phyloP scores from a whole-genome alignment of 2,113 vertebrate genomes.

The Perognathus longimembris region DNA sequence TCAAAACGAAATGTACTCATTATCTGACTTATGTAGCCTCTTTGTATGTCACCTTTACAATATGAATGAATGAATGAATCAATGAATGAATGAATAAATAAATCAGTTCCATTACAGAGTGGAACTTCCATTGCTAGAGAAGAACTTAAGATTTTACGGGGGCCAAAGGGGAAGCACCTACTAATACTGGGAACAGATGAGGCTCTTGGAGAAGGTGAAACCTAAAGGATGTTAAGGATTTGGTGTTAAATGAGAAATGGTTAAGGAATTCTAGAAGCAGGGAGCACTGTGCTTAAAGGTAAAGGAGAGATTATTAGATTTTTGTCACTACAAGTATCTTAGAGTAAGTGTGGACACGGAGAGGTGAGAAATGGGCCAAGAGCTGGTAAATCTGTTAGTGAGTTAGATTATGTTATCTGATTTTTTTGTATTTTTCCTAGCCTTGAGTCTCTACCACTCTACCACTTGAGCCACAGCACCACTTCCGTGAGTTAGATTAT shows the following conservation, averaged over 20 bases:
- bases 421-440: too few species aligned
- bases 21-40: too few species aligned
- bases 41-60: too few species aligned
- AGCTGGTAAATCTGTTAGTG: neutral
- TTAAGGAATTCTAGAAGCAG: constrained; percentile 39
- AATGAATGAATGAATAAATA: too few species aligned
- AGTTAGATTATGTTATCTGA: neutral
- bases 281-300: neutral
- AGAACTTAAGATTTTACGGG: neutral
- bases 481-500: neutral
- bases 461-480: too few species aligned
- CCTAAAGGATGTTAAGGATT: constrained; percentile 42
- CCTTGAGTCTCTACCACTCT: too few species aligned
- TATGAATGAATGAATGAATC: too few species aligned
- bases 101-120: constrained; percentile 4
- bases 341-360: neutral
- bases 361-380: constrained; percentile 33
- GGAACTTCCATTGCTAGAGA: constrained; percentile 42
- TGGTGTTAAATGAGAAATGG: constrained; percentile 28
- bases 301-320: neutral
- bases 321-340: constrained; percentile 40
- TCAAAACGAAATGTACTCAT: too few species aligned
- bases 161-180: constrained; percentile 22
- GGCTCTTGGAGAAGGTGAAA: constrained; percentile 11
- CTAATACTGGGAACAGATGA: constrained; percentile 15